A percentile compares a stretch with the other conserved stretches of the same genome.
These are phyloP conservation scores for Zoanthus solanderi DNA, from an alignment of 92 coral and sea anemone species.

Conservation along the genomic window DNA sequence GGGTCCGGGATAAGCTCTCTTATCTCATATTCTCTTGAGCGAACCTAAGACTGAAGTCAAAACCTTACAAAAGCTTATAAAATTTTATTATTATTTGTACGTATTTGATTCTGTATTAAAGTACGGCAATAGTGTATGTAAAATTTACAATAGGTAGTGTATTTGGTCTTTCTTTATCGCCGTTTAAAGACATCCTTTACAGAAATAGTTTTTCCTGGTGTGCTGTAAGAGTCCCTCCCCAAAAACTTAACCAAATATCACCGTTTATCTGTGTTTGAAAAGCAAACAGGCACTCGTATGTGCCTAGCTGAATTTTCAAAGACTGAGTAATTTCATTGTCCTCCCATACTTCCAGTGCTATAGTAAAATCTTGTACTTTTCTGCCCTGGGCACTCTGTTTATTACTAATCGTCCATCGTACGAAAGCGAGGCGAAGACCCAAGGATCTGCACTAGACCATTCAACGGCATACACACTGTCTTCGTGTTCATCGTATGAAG, in stretches of 20 bases:
- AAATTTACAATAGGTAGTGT: too few species aligned
- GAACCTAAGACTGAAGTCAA: too few species aligned
- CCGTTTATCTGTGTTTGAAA: background rate
- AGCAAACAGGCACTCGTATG: background rate
- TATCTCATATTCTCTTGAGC: too few species aligned
- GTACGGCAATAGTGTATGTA: too few species aligned
- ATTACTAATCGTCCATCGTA: slow-evolving; percentile 98
- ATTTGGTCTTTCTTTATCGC: too few species aligned
- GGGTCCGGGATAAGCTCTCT: too few species aligned
- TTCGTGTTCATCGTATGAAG: slow-evolving; percentile 98
- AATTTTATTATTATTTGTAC: too few species aligned
- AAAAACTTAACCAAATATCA: background rate
- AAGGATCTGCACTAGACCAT: slow-evolving; percentile 99
- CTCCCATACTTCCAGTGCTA: slow-evolving; percentile 15
- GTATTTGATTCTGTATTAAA: too few species aligned
- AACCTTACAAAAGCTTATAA: too few species aligned
- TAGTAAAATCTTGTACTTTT: slow-evolving; percentile 92
- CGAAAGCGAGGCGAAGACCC: slow-evolving; percentile 99
- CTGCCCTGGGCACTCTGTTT: slow-evolving; percentile 96
- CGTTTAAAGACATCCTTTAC: too few species aligned
- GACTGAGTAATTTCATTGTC: background rate
- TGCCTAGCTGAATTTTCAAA: background rate
- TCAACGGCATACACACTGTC: slow-evolving; percentile 99
- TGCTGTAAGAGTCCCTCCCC: too few species aligned
- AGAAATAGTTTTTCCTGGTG: too few species aligned